Evolutionary conservation across 2,797 vertebrate genomes (phyloP), one percentile per base, ranked within the genome.

Genomic region (Hypotaenidia philippensis): DNA sequence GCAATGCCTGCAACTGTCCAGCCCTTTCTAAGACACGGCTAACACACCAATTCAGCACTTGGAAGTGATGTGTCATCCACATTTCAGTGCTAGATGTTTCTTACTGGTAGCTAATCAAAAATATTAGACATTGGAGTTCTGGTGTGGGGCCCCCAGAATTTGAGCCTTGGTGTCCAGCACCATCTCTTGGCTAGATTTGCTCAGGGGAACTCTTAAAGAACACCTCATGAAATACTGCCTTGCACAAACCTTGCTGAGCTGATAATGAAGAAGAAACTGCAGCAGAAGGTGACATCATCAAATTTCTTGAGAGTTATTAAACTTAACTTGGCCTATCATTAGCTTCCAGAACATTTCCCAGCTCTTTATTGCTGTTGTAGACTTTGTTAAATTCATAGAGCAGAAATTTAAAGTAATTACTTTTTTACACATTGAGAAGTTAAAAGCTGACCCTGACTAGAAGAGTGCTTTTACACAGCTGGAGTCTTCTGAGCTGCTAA

Each of bases 371-470:
- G 50, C 32, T 85, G 21, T 71, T 83, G 71, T 14, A 80, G 60
- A 61, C 34, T n/a, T 68, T 29, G 27, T 57, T 29, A 81, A 93
- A 87, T 80, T 74, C 71, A 61, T 3, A 31, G 60, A 78, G 64
- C 41, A 55, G 78, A 93, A 84, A 96, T 87, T 61, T 83, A 40
- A 93, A 82, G 38, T 66, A 92, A 87, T 92, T 94, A 75, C 71
- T 64, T 20, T 26, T 95, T 94, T 80, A 61, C 29, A 38, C 3
- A 1, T 65, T 56, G 31, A 65, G 59, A 87, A 91, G 65, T 80
- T 92, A 83, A 96, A 92, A 93, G 65, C 41, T 89, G 76, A 83
- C 61, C 71, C 64, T 78, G 63, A 85, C 78, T 75, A 44, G 38
- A 89, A 83, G 29, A 88, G 29, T 55, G 56, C 23, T 90, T 94